These are phyloP conservation scores for Montipora capitata DNA, from an alignment of 92 coral and sea anemone species.

Conservation along the genomic window DNA sequence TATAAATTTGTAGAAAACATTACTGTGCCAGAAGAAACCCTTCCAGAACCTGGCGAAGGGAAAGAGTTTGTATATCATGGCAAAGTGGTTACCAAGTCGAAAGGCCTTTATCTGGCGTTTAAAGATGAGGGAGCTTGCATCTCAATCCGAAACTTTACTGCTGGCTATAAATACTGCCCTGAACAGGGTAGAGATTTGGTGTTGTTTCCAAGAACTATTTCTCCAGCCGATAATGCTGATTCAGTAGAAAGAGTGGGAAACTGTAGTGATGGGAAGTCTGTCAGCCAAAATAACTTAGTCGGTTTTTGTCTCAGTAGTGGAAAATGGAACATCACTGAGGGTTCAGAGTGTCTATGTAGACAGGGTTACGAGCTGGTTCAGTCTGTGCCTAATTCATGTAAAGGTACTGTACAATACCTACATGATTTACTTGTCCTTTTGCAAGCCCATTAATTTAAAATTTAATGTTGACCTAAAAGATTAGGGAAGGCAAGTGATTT, in stretches of 20 bases:
- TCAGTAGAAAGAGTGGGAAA: slow-evolving; percentile 60
- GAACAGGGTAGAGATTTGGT: slow-evolving; percentile 58
- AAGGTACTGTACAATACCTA: no score
- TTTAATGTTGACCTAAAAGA: no score
- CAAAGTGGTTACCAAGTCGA: slow-evolving; percentile 36
- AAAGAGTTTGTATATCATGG: slow-evolving; percentile 20
- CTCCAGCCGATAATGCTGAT: slow-evolving; percentile 59
- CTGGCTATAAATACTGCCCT: slow-evolving; percentile 78
- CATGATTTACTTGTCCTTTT: no score
- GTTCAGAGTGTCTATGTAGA: slow-evolving; percentile 78
- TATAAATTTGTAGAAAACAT: slow-evolving; percentile 38
- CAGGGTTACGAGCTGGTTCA: slow-evolving; percentile 76
- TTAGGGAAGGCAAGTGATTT: no score
- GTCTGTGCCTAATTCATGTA: neutral
- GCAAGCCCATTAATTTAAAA: no score
- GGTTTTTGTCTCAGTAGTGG: slow-evolving; percentile 85
- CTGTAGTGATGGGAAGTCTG: slow-evolving; percentile 74
- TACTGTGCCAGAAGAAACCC: slow-evolving; percentile 11
- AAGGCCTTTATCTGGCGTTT: slow-evolving; percentile 78
- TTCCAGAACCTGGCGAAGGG: neutral
- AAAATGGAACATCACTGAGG: slow-evolving; percentile 71
- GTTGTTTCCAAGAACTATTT: slow-evolving; percentile 72
- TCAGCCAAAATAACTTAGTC: slow-evolving; percentile 40
- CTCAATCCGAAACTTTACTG: slow-evolving; percentile 43
- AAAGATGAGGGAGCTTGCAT: slow-evolving; percentile 84